Evolutionary conservation across 2,113 vertebrate species (phyloP).

Genomic region (Platysteira castanea): DNA sequence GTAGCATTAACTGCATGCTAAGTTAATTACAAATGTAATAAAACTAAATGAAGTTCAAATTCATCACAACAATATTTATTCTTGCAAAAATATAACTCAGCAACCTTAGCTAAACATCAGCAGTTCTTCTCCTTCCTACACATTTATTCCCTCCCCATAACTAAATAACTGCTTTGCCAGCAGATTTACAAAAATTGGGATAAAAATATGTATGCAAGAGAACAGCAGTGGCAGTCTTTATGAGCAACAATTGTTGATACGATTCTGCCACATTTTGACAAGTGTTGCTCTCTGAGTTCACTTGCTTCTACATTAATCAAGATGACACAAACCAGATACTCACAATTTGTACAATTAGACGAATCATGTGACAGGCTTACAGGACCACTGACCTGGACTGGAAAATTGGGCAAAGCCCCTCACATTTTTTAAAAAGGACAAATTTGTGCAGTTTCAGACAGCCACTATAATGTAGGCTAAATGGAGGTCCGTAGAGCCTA

Average conservation of each 20-base stretch:
- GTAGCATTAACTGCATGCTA: neutral
- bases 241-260: neutral
- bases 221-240: neutral
- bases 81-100: neutral
- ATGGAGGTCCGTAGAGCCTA: neutral
- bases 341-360: neutral
- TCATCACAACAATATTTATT: neutral
- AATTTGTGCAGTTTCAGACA: neutral
- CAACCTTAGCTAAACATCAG: neutral
- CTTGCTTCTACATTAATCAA: neutral
- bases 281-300: neutral
- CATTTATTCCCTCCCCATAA: neutral
- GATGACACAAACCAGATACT: neutral
- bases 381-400: neutral
- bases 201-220: neutral
- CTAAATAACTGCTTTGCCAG: neutral
- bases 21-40: neutral
- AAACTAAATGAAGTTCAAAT: neutral
- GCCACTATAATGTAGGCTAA: neutral
- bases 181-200: neutral
- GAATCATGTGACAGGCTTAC: neutral
- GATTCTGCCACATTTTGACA: neutral
- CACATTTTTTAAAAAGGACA: neutral
- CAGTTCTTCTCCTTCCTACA: neutral
- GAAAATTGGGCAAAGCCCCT: neutral